Conservation (phyloP, 2,888 invertebrate genomes). For the Electrophaes corylata region DNA sequence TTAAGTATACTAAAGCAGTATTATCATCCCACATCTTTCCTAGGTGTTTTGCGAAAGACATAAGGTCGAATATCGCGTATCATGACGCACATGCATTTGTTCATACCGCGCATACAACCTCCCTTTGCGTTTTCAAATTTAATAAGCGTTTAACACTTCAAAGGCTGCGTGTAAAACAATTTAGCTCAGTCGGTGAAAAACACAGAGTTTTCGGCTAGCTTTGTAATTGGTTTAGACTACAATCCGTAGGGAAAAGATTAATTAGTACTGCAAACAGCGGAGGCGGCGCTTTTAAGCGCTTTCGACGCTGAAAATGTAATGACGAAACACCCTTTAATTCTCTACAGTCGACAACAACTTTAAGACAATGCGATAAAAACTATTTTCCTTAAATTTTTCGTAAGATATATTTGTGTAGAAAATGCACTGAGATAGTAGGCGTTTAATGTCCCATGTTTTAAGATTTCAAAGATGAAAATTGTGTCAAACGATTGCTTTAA, state of each 20-base stretch:
- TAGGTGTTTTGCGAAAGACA: constrained; percentile 4
- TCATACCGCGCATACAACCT: constrained; percentile 60
- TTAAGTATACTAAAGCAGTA: background rate
- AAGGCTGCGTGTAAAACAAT: constrained; percentile 78
- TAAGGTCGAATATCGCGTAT: constrained; percentile 31
- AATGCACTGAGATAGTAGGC: constrained; percentile 45
- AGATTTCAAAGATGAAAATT: constrained; percentile 49
- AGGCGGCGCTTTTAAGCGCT: constrained; percentile 66
- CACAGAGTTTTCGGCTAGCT: constrained; percentile 74
- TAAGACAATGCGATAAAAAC: constrained; percentile 33
- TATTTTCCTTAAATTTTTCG: constrained; percentile 16
- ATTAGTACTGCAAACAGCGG: constrained; percentile 75
- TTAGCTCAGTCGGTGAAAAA: constrained; percentile 77
- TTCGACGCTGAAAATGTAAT: constrained; percentile 53
- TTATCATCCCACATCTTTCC: background rate
- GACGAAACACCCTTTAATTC: constrained; percentile 38
- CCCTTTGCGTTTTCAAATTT: constrained; percentile 76
- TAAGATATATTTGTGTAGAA: constrained; percentile 29
- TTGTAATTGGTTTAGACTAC: constrained; percentile 77
- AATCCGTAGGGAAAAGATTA: constrained; percentile 73
- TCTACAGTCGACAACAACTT: constrained; percentile 30
- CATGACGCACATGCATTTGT: constrained; percentile 28
- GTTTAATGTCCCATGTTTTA: constrained; percentile 48
- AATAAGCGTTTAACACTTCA: constrained; percentile 82
- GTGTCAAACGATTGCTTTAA: constrained; percentile 45